Percentiles rank a stretch among this genome's conserved stretches.
phyloP scores from a whole-genome alignment of 2,797 vertebrate species.

The Melanogrammus aeglefinus region DNA sequence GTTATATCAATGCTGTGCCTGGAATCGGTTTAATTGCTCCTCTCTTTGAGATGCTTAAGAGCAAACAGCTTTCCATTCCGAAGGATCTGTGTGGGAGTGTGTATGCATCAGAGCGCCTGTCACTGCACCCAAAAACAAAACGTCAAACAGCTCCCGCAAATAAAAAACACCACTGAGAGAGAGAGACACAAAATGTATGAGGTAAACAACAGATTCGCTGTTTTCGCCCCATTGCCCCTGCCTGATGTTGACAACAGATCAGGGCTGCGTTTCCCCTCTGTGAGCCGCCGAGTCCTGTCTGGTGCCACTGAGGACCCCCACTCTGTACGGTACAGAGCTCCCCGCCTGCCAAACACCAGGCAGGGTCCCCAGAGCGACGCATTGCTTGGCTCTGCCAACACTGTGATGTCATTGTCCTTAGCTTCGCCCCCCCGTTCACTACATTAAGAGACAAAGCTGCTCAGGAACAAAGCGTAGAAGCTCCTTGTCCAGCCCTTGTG shows the following conservation, averaged over 20 bases:
- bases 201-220: not conserved
- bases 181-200: not conserved
- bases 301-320: not conserved
- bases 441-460: not conserved
- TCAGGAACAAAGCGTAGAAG: not conserved
- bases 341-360: not conserved
- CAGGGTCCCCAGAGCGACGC: not conserved
- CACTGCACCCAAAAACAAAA: not conserved
- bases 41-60: not conserved
- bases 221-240: not conserved
- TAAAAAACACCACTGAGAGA: not conserved
- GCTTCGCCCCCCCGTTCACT: not conserved
- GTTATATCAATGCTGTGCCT: not conserved
- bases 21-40: not conserved
- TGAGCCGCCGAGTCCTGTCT: not conserved
- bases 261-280: not conserved
- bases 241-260: not conserved
- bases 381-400: not conserved
- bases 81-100: not conserved
- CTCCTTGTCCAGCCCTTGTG: not conserved
- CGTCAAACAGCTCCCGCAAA: not conserved
- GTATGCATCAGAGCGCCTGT: not conserved
- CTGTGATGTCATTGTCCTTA: not conserved
- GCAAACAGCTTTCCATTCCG: not conserved
- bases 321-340: not conserved